Base-by-base conservation (phyloP, 2,888 invertebrate species). In the Hoplodrina blanda region DNA sequence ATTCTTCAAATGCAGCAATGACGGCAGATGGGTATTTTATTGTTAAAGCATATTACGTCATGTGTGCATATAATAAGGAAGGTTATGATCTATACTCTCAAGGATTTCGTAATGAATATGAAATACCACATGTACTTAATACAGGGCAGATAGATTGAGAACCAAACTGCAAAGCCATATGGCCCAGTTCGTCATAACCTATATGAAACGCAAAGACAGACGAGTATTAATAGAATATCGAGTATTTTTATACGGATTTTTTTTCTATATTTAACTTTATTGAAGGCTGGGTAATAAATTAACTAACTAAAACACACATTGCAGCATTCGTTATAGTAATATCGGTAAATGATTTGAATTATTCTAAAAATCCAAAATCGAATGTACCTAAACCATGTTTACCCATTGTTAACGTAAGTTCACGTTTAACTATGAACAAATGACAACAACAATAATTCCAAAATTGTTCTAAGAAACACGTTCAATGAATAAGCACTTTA, bases 391-490 rank as follows among this genome's bases (percentile, higher is more conserved):
- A 46, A 46, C 17, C 46, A 46, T 17, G 17, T 17, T 46, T 17
- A 46, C 17, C n/a, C 50, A 41, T 55, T 62, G 41, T 44, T 49
- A 37, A 37, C 7, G 33, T 62, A 25, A 10, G 53, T 73, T 61
- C 25, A 46, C 44, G 20, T 53, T 25, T 44, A 62, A n/a, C n/a
- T n/a, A n/a, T n/a, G n/a, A n/a, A n/a, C n/a, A 41, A 54, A 81
- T 44, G 53, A 81, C 25, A 61, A 50, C 8, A 62, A 50, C 13
- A 61, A 61, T 44, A 57, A 44, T 37, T 20, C 25, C 44, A 46
- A 78, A 74, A 54, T 11, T 10, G 7, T 84, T 72, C 56, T 30
- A 44, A 63, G 62, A 78, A 66, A 49, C 41, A 56, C 19, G 33
- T 46, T 68, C 56, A 61, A 53, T 66, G 54, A 62, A 76, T 37